These are phyloP conservation scores for Lasioglossum marginatum DNA, from an alignment of 2,888 invertebrate genomes.

Conservation along the genomic window DNA sequence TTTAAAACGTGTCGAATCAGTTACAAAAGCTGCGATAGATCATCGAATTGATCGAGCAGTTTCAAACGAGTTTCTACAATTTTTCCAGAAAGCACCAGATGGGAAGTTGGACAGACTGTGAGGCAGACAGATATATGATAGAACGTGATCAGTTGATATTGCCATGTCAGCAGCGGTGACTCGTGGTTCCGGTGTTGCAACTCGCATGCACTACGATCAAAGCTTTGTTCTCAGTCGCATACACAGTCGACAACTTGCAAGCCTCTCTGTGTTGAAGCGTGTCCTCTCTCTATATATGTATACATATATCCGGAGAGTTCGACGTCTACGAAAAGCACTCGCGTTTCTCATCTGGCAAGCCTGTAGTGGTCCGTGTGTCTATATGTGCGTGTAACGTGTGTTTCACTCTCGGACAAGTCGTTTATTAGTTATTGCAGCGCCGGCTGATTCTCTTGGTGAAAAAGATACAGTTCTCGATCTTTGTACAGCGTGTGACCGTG, in stretches of 20 bases:
- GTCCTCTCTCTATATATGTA: slow-evolving; percentile 15
- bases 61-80: background rate
- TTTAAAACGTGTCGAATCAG: background rate
- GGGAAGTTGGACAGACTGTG: background rate
- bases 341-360: slow-evolving; percentile 51
- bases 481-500: slow-evolving; percentile 63
- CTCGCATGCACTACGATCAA: slow-evolving; percentile 69
- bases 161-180: slow-evolving; percentile 38
- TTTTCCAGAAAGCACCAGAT: background rate
- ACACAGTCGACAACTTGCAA: slow-evolving; percentile 61
- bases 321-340: slow-evolving; percentile 47
- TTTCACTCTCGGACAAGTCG: slow-evolving; percentile 28
- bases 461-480: slow-evolving; percentile 42
- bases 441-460: slow-evolving; percentile 52
- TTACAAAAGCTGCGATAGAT: background rate
- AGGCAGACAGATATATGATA: background rate
- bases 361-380: slow-evolving; percentile 6
- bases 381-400: background rate
- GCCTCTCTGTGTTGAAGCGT: slow-evolving; percentile 48
- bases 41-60: background rate
- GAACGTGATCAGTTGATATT: slow-evolving; percentile 10
- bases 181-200: slow-evolving; percentile 58
- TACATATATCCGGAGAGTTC: slow-evolving; percentile 3
- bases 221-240: slow-evolving; percentile 65
- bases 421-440: slow-evolving; percentile 15